phyloP scores from a whole-genome alignment of 2,888 invertebrate genomes.

The Pollenia angustigena region DNA sequence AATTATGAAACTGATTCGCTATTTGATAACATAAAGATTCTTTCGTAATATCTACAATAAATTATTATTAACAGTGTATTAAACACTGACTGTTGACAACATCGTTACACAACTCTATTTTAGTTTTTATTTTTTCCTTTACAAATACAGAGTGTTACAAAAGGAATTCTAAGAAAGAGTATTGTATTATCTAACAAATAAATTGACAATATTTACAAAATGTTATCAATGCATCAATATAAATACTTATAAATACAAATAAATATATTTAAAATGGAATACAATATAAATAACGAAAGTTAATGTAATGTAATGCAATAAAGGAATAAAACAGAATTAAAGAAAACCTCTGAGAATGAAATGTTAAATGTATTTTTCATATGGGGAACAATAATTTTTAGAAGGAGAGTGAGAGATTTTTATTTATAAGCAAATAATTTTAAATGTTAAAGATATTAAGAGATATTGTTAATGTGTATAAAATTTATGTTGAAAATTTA shows the following conservation, averaged over 20 bases:
- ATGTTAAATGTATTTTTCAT: slow-evolving; percentile 1
- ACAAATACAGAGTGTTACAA: background rate
- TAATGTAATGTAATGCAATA: slow-evolving; percentile 37
- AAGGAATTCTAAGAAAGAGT: background rate
- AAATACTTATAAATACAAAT: background rate
- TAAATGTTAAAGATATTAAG: no score
- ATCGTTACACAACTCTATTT: background rate
- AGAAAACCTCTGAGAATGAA: background rate
- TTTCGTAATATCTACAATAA: no score
- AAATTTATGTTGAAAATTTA: no score
- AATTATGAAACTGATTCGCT: no score
- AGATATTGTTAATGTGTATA: no score
- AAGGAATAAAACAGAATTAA: background rate
- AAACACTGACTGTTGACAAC: no score
- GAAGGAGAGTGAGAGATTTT: background rate
- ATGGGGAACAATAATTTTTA: background rate
- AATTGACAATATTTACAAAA: slow-evolving; percentile 28
- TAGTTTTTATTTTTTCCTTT: background rate
- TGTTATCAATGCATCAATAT: background rate
- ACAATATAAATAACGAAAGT: slow-evolving; percentile 21
- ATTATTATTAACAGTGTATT: no score
- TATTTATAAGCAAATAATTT: background rate
- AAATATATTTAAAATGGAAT: slow-evolving; percentile 16
- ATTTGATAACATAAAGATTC: no score
- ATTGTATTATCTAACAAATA: background rate